Base-by-base conservation (phyloP, 2,113 vertebrate species). In the Marcusenius ussheri region DNA sequence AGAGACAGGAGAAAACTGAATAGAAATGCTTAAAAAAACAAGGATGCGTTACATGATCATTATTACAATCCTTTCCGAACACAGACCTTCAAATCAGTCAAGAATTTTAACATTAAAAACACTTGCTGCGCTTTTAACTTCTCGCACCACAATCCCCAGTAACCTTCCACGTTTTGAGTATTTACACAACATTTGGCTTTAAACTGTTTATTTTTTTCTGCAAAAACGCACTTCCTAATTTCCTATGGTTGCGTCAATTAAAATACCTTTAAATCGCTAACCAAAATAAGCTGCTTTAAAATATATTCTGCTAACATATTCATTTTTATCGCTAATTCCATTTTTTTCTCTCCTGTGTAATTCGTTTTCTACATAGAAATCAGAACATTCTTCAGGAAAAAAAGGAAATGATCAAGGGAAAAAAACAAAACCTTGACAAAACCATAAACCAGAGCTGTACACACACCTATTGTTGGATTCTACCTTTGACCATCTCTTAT, bases 231-330 rank as follows among this genome's bases (percentile, higher is more conserved):
- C 35, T 39, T 83, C 47, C 80, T 83, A 80, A 83, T n/a, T 58
- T 83, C 5, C 47, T 50, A 89, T 89, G 5, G 15, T 83, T 83
- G 47, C 74, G 24, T 83, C 19, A 83, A 89, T 83, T 83, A 89
- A 89, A 89, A 89, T 56, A 89, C 35, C 45, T 87, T 80, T 19
- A 13, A 88, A 90, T 87, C 83, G 74, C 90, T 90, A 90, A 66
- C 86, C 85, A 56, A 74, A 80, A 89, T 49, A 83, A 90, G 70
- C 80, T 27, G 46, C 46, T 80, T 86, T 89, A 90, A 90, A 89
- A 89, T 51, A 13, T 42, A 49, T 27, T 83, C 83, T 42, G 89
- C 51, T 83, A 87, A 90, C 84, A 39, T 13, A 87, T 90, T 91
- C 7, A 90, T 17, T 90, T 88, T 77, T 50, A 50, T 24, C 8